These are phyloP conservation scores for Pseudomyrmex dendroicus DNA, from an alignment of 1,140 invertebrate species.

Conservation along the genomic window DNA sequence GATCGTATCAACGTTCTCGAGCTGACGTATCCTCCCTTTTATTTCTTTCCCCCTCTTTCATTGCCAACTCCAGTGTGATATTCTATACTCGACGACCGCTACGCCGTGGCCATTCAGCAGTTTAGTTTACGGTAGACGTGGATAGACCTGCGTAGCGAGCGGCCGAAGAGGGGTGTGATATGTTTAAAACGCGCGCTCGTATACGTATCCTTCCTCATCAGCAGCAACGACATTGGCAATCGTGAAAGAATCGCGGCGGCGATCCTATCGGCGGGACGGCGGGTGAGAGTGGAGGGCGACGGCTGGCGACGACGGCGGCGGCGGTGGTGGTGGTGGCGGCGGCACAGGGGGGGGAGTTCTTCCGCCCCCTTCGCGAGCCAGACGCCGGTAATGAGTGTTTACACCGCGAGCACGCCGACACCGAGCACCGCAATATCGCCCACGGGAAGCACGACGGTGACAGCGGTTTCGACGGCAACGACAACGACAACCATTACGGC, in stretches of 20 bases:
- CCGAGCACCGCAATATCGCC: constrained; percentile 55
- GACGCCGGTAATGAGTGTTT: constrained; percentile 75
- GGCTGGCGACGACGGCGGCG: constrained; percentile 26
- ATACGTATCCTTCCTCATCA: constrained; percentile 20
- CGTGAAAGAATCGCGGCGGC: constrained; percentile 49
- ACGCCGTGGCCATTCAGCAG: constrained; percentile 3
- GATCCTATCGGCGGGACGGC: background rate
- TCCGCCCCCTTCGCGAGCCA: constrained; percentile 67
- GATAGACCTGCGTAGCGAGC: background rate
- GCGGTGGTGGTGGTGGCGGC: constrained; percentile 35
- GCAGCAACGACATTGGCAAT: background rate
- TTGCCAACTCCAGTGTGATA: background rate
- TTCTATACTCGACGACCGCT: background rate
- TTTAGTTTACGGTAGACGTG: constrained; percentile 17
- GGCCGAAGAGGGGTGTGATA: constrained; percentile 19
- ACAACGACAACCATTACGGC: background rate
- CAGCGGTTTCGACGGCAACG: constrained; percentile 9
- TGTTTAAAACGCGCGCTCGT: background rate
- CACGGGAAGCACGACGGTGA: constrained; percentile 17
- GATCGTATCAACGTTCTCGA: background rate
- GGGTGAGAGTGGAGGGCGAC: constrained; percentile 41
- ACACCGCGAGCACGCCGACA: constrained; percentile 66
- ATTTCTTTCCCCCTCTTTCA: background rate
- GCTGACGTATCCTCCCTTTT: background rate
- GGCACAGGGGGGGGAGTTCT: constrained; percentile 62